Evolutionary conservation across 2,888 invertebrate genomes (phyloP).

Genomic region (Falcaria lacertinaria): DNA sequence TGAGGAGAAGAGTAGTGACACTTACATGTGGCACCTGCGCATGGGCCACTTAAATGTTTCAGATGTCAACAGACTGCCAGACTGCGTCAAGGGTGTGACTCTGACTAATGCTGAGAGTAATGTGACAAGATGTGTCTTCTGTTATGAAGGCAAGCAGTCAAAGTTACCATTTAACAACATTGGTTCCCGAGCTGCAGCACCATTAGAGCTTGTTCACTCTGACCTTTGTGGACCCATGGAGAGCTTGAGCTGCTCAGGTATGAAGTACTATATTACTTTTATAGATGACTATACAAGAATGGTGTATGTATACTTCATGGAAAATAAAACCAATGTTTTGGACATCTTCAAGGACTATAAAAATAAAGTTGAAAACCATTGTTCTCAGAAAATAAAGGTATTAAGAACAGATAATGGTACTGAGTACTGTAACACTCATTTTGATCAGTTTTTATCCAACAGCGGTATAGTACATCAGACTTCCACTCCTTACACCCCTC

Average conservation of each 20-base stretch:
- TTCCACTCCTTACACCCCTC: too few species aligned
- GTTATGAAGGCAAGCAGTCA: slow-evolving; percentile 14
- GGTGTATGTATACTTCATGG: background rate
- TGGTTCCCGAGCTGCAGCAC: background rate
- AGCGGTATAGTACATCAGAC: slow-evolving; percentile 25
- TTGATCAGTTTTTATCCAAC: background rate
- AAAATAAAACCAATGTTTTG: background rate
- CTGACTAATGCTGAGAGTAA: slow-evolving; percentile 3
- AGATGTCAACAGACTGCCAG: slow-evolving; percentile 11
- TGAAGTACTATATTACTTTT: slow-evolving; percentile 1
- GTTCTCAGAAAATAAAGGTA: slow-evolving; percentile 5
- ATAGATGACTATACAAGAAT: background rate
- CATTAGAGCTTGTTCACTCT: background rate
- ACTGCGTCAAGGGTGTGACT: slow-evolving; percentile 12
- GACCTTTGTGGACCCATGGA: slow-evolving; percentile 1
- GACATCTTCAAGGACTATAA: slow-evolving; percentile 1
- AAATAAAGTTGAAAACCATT: slow-evolving; percentile 1
- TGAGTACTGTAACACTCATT: background rate
- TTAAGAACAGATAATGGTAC: slow-evolving; percentile 6
- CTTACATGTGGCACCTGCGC: slow-evolving; percentile 11
- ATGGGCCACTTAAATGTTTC: slow-evolving; percentile 13
- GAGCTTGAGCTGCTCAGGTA: background rate
- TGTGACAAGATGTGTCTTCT: slow-evolving; percentile 6
- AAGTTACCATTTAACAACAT: slow-evolving; percentile 1
- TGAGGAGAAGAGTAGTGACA: slow-evolving; percentile 3